Evolutionary conservation across 1,140 invertebrate genomes (phyloP).

Genomic region (Psilanteris sp.): DNA sequence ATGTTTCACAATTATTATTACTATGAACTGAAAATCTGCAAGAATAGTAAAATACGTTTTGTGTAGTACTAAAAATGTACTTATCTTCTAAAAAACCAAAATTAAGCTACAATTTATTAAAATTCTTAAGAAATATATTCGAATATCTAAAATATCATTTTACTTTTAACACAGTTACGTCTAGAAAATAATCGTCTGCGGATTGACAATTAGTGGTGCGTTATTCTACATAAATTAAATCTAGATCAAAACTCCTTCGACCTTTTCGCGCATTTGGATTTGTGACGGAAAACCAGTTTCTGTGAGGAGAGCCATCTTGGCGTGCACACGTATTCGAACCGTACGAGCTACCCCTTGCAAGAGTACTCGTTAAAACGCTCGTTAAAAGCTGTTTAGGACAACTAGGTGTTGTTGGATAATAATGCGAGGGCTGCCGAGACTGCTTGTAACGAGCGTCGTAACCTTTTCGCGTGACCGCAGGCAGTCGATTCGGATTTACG

Average conservation of each 20-base stretch:
- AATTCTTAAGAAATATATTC: too few relatives aligned
- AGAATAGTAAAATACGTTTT: too few relatives aligned
- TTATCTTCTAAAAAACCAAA: too few relatives aligned
- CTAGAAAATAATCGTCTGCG: constrained; percentile 48
- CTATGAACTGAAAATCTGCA: too few relatives aligned
- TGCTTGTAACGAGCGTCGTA: constrained; percentile 60
- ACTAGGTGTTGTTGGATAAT: constrained; percentile 63
- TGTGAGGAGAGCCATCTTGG: constrained; percentile 23
- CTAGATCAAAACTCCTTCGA: constrained; percentile 15
- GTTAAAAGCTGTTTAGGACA: constrained; percentile 65
- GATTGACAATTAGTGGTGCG: constrained; percentile 61
- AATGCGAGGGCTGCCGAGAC: constrained; percentile 56
- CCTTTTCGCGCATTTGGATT: constrained; percentile 23
- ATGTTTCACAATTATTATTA: too few relatives aligned
- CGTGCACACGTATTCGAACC: constrained; percentile 35
- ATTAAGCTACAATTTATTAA: too few relatives aligned
- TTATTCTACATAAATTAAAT: constrained; percentile 59
- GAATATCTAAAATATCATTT: too few relatives aligned
- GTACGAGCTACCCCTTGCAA: constrained; percentile 50
- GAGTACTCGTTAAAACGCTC: constrained; percentile 60
- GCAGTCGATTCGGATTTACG: constrained; percentile 54
- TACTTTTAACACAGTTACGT: constrained; percentile 46
- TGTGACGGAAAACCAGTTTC: constrained; percentile 28
- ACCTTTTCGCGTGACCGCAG: constrained; percentile 60
- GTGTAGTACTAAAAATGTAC: too few relatives aligned